Evolutionary conservation across 2,797 vertebrate species (phyloP).

Genomic region (Caiman crocodilus): DNA sequence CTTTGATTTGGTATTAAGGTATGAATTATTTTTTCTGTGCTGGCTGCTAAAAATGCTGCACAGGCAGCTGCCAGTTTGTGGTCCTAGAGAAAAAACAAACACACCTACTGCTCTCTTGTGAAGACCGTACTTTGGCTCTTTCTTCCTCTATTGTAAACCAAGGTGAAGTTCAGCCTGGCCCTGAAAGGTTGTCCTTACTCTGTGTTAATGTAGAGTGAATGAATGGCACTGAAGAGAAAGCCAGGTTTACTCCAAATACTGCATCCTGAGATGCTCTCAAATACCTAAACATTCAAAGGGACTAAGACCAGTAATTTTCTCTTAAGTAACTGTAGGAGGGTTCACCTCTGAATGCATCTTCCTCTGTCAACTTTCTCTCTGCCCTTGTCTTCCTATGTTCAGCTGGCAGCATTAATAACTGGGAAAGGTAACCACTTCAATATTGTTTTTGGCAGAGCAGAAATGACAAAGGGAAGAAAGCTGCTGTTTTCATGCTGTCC

Average conservation of each 20-base stretch:
- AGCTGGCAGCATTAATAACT: slow-evolving; percentile 24
- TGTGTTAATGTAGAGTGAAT: not conserved
- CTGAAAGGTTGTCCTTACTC: not conserved
- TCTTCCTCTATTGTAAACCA: not conserved
- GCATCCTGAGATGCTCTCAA: not conserved
- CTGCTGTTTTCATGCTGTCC: not conserved
- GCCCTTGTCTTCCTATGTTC: slow-evolving; percentile 28
- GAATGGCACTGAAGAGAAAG: not conserved
- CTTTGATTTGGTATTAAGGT: not conserved
- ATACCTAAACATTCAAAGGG: slow-evolving; percentile 7
- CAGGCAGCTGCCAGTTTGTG: not conserved
- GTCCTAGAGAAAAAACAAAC: not conserved
- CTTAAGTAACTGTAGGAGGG: not conserved
- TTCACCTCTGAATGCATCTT: slow-evolving; percentile 22
- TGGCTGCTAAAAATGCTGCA: not conserved
- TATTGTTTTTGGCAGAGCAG: not conserved
- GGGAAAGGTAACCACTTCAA: slow-evolving; percentile 16
- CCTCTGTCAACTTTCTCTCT: slow-evolving; percentile 8
- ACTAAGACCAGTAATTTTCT: slow-evolving; percentile 9
- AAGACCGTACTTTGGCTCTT: not conserved
- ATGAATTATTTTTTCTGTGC: not conserved
- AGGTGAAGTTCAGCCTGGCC: not conserved
- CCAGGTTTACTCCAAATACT: slow-evolving; percentile 2
- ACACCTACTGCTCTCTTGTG: not conserved
- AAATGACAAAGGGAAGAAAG: not conserved